Evolutionary conservation across 2,888 invertebrate species (phyloP).

Genomic region (Myopa testacea): DNA sequence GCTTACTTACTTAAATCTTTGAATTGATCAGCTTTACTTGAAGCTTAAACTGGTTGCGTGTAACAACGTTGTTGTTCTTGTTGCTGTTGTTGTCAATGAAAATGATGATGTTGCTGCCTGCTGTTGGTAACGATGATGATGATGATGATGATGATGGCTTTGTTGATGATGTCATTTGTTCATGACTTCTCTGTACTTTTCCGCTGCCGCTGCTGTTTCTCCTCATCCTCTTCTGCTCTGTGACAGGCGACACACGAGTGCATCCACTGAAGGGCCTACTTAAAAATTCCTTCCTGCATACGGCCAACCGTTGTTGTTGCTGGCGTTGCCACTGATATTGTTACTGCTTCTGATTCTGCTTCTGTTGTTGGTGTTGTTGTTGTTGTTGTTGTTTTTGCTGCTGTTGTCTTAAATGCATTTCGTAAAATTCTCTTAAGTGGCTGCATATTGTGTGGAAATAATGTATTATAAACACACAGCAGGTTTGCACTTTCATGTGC

Average conservation of each 20-base stretch:
- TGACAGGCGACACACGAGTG: slow-evolving; percentile 39
- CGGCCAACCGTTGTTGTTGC: background rate
- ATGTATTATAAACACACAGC: slow-evolving; percentile 18
- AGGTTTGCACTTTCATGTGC: slow-evolving; percentile 13
- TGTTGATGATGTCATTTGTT: slow-evolving; percentile 31
- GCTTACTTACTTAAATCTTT: slow-evolving; percentile 1
- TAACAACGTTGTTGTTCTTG: slow-evolving; percentile 13
- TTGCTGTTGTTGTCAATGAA: slow-evolving; percentile 6
- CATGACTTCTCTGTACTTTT: too few species aligned
- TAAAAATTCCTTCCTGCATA: slow-evolving; percentile 31
- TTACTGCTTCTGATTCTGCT: background rate
- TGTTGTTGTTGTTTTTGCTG: slow-evolving; percentile 8
- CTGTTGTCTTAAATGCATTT: slow-evolving; percentile 28
- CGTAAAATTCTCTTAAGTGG: slow-evolving; percentile 24
- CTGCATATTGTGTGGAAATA: slow-evolving; percentile 34
- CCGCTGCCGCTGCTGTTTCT: slow-evolving; percentile 11
- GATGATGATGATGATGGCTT: slow-evolving; percentile 19
- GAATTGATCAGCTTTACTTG: background rate
- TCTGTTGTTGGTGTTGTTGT: background rate
- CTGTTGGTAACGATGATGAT: background rate
- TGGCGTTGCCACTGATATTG: background rate
- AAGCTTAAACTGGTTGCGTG: slow-evolving; percentile 1
- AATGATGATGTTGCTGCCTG: slow-evolving; percentile 13
- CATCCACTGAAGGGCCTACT: slow-evolving; percentile 29
- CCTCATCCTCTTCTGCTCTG: slow-evolving; percentile 11